phyloP scores from a whole-genome alignment of 35 echinoderm and acorn worm genomes.

The Heliocidaris tuberculata region DNA sequence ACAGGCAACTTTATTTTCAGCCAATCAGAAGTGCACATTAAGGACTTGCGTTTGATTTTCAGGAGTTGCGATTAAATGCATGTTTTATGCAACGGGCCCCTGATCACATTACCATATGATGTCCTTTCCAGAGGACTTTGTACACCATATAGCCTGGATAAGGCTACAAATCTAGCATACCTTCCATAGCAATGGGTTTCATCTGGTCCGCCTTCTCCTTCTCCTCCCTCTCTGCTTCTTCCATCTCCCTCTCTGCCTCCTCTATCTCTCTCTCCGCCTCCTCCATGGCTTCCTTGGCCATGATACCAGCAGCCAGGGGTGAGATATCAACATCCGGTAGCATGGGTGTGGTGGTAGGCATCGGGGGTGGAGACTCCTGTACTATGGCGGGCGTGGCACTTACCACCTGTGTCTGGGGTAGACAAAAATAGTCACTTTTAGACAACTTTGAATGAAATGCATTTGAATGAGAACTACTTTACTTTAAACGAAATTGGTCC shows the following conservation, averaged over 20 bases:
- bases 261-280: slow-evolving; percentile 47
- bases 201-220: neutral
- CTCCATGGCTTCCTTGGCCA: slow-evolving; percentile 50
- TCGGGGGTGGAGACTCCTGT: neutral
- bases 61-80: too few species aligned
- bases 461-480: too few species aligned
- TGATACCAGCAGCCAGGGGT: slow-evolving; percentile 19
- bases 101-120: too few species aligned
- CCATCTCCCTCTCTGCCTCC: slow-evolving; percentile 21
- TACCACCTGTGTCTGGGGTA: neutral
- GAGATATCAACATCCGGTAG: slow-evolving; percentile 42
- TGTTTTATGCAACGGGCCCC: too few species aligned
- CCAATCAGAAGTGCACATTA: too few species aligned
- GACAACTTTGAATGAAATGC: neutral
- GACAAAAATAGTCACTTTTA: neutral
- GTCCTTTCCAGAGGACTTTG: too few species aligned
- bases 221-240: neutral
- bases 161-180: neutral
- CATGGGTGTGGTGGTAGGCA: slow-evolving; percentile 7
- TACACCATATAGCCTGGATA: too few species aligned
- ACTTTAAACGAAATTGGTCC: too few species aligned
- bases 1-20: too few species aligned
- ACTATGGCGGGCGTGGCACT: slow-evolving; percentile 19
- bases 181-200: neutral
- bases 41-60: too few species aligned